Evolutionary conservation across 1,140 invertebrate species (phyloP).

Genomic region (Phenacoccus solenopsis): DNA sequence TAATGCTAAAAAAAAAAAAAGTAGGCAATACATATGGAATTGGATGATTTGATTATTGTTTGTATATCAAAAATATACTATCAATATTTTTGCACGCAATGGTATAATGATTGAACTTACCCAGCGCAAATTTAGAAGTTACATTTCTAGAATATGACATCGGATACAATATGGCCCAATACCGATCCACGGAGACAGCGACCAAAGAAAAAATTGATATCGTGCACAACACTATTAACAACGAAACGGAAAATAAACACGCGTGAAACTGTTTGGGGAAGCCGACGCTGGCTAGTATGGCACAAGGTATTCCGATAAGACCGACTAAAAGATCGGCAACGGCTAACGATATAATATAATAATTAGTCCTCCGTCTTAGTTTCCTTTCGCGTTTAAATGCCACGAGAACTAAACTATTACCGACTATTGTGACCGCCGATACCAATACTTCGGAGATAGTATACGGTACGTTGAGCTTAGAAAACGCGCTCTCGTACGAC

Average conservation of each 20-base stretch:
- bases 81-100: too few species aligned
- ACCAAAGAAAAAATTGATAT: slow-evolving; percentile 84
- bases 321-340: slow-evolving; percentile 72
- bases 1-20: too few species aligned
- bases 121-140: slow-evolving; percentile 64
- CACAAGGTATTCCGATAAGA: slow-evolving; percentile 69
- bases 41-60: too few species aligned
- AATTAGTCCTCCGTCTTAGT: slow-evolving; percentile 69
- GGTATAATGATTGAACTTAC: slow-evolving; percentile 44
- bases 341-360: slow-evolving; percentile 80
- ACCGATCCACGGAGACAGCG: slow-evolving; percentile 78
- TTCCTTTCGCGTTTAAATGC: slow-evolving; percentile 65
- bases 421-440: slow-evolving; percentile 62
- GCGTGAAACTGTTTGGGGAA: slow-evolving; percentile 62
- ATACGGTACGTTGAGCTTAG: slow-evolving; percentile 48
- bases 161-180: slow-evolving; percentile 82
- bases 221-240: slow-evolving; percentile 76
- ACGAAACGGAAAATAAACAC: slow-evolving; percentile 74
- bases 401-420: slow-evolving; percentile 71
- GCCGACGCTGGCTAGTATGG: slow-evolving; percentile 60
- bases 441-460: slow-evolving; percentile 63
- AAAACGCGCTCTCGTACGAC: not conserved
- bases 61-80: too few species aligned
- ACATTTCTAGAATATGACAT: slow-evolving; percentile 81
- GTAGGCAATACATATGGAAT: too few species aligned